Percentiles rank a stretch among this genome's conserved stretches.
These are phyloP conservation scores for Ctenodactylus gundi DNA, from an alignment of 2,113 vertebrate species.

Conservation along the genomic window DNA sequence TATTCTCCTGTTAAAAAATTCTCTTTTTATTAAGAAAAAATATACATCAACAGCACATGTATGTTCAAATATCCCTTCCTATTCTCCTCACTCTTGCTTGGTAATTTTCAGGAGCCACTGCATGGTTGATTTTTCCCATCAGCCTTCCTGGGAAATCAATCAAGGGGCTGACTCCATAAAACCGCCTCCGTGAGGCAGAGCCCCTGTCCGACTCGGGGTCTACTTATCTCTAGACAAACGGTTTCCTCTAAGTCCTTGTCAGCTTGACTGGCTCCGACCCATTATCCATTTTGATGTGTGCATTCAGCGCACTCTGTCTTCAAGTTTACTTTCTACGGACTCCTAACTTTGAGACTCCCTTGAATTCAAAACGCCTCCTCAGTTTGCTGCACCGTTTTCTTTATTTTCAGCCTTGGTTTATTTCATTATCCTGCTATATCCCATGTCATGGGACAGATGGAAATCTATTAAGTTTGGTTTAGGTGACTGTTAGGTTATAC, in stretches of 20 bases:
- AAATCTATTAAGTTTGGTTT: background rate
- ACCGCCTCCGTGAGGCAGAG: background rate
- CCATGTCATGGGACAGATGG: background rate
- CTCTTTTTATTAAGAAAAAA: background rate
- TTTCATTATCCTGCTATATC: background rate
- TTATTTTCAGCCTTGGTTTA: background rate
- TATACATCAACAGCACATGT: no score
- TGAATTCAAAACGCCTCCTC: background rate
- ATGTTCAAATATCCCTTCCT: background rate
- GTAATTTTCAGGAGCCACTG: background rate
- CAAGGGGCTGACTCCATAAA: background rate
- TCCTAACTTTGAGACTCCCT: background rate
- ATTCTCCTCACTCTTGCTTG: background rate
- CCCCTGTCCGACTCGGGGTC: background rate
- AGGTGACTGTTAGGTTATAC: background rate
- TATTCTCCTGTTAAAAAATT: background rate
- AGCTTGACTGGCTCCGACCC: background rate
- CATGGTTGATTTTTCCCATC: accelerated
- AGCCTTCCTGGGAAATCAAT: background rate
- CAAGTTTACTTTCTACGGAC: background rate
- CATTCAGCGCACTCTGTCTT: background rate
- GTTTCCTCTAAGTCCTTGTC: background rate
- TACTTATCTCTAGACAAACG: background rate
- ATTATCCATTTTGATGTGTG: background rate
- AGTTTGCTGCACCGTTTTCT: background rate